Percentiles rank a stretch among this genome's conserved stretches.
Conservation (phyloP, 2,888 invertebrate species). For the Apodemia hepburni region DNA sequence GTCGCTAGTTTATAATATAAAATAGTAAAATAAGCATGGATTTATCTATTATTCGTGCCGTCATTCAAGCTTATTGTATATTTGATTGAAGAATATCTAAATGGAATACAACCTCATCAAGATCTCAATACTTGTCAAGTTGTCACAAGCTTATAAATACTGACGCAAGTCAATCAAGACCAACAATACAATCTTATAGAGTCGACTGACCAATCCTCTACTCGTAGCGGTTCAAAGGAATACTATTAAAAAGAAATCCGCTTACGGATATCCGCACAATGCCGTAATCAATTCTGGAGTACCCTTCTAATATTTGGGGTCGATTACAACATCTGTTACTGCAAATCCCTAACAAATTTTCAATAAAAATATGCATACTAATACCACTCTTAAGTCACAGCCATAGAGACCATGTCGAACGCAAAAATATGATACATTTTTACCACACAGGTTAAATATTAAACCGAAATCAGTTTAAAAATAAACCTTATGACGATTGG, state of each 20-base stretch:
- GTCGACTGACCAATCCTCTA: constrained; percentile 34
- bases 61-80: constrained; percentile 2
- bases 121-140: constrained; percentile 15
- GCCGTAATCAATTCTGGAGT: constrained; percentile 67
- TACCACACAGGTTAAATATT: constrained; percentile 4
- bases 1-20: too few relatives aligned
- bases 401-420: constrained; percentile 26
- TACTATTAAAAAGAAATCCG: constrained; percentile 71
- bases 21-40: not conserved
- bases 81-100: not conserved
- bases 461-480: constrained; percentile 17
- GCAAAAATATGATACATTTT: constrained; percentile 25
- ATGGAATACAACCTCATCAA: constrained; percentile 3
- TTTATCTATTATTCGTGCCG: not conserved
- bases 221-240: constrained; percentile 38
- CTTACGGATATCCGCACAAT: constrained; percentile 58
- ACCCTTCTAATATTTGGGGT: constrained; percentile 61
- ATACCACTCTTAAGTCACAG: constrained; percentile 10
- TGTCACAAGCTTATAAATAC: constrained; percentile 15
- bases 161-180: constrained; percentile 34
- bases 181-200: constrained; percentile 36
- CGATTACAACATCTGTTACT: constrained; percentile 69
- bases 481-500: constrained; percentile 18
- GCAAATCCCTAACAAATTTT: constrained; percentile 36
- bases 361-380: constrained; percentile 8